phyloP scores from a whole-genome alignment of 2,888 invertebrate genomes.

The Anticlea derivata region DNA sequence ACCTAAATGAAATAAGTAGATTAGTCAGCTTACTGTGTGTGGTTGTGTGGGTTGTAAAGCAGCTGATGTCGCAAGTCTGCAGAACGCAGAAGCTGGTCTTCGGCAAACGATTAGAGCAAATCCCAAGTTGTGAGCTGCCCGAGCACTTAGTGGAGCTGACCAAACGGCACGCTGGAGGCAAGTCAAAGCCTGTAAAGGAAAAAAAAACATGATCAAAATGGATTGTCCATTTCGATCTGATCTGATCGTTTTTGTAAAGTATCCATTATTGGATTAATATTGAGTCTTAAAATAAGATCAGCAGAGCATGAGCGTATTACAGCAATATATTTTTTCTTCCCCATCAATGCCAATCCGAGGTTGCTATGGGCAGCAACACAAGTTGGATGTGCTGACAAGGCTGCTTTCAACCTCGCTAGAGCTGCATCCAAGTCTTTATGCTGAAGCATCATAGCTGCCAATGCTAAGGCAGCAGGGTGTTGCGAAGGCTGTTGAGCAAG shows the following conservation, averaged over 20 bases:
- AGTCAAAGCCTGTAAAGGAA: constrained; percentile 70
- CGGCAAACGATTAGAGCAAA: constrained; percentile 62
- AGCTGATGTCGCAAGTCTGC: constrained; percentile 68
- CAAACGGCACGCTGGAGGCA: constrained; percentile 69
- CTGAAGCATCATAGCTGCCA: constrained; percentile 82
- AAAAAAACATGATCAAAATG: too few species aligned
- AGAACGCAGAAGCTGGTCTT: constrained; percentile 71
- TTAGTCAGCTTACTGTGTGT: constrained; percentile 52
- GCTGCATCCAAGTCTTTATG: constrained; percentile 77
- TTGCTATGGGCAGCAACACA: constrained; percentile 75
- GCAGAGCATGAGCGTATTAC: too few species aligned
- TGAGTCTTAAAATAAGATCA: too few species aligned
- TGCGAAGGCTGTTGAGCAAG: constrained; percentile 74
- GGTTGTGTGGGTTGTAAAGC: constrained; percentile 68
- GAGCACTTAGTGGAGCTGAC: constrained; percentile 68
- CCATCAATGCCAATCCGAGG: constrained; percentile 68
- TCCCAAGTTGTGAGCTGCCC: constrained; percentile 68
- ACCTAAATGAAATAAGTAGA: too few species aligned
- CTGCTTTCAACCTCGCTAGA: constrained; percentile 76
- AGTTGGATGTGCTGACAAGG: constrained; percentile 66
- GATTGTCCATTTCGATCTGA: too few species aligned
- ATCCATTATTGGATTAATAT: too few species aligned
- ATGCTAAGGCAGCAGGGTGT: constrained; percentile 75
- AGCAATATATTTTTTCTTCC: constrained; percentile 74
- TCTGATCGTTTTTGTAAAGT: too few species aligned